Percentiles rank a stretch among this genome's conserved stretches.
Evolutionary conservation across 2,888 invertebrate species (phyloP).

Genomic region (Gortyna flavago): DNA sequence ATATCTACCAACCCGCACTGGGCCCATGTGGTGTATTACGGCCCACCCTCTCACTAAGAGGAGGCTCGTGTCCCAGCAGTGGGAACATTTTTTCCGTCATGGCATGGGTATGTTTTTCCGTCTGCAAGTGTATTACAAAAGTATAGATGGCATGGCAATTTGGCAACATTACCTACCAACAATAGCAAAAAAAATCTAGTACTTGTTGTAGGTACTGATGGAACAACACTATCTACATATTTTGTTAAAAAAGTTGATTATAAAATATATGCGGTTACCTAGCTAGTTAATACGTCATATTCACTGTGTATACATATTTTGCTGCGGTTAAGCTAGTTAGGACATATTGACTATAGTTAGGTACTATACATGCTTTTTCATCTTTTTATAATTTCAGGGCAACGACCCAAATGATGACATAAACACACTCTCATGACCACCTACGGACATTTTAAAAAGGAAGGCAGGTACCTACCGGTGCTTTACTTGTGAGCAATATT

Average conservation of each 20-base stretch:
- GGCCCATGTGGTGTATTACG: no score
- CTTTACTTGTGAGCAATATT: slow-evolving; percentile 5
- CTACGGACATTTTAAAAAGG: slow-evolving; percentile 15
- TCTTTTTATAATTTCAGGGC: slow-evolving; percentile 6
- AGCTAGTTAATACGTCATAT: not conserved
- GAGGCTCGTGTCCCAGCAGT: no score
- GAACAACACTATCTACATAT: not conserved
- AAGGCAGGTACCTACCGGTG: not conserved
- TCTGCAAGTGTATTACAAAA: slow-evolving; percentile 4
- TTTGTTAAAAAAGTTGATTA: not conserved
- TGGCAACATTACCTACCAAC: not conserved
- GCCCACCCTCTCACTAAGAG: no score
- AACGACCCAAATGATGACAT: slow-evolving; percentile 42
- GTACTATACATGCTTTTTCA: not conserved
- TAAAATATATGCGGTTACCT: not conserved
- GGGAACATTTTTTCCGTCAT: not conserved
- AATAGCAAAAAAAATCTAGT: not conserved
- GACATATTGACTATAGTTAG: not conserved
- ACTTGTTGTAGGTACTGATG: not conserved
- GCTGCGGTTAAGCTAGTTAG: not conserved
- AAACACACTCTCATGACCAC: slow-evolving; percentile 19
- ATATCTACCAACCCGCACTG: no score
- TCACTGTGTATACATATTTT: not conserved
- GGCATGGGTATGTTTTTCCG: no score
- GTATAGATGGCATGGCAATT: not conserved